Percentiles rank a stretch among this genome's conserved stretches.
These are phyloP conservation scores for Aulostomus chinensis DNA, from an alignment of 2,797 vertebrate genomes.

Conservation along the genomic window DNA sequence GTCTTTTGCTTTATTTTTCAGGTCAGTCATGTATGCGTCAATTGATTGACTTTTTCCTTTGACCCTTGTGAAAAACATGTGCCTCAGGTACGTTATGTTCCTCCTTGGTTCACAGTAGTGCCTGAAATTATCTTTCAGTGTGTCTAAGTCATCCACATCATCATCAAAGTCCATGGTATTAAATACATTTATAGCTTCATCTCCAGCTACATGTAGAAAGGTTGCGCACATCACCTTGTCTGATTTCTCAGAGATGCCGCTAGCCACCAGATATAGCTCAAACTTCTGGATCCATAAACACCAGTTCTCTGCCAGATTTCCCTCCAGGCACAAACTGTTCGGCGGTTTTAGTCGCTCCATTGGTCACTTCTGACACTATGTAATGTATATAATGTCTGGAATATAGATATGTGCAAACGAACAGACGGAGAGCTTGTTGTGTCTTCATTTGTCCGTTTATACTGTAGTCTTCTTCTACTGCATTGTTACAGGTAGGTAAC, in stretches of 20 bases:
- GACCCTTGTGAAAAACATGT: background rate
- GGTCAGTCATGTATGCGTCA: too few species aligned
- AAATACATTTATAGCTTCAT: background rate
- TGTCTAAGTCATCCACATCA: background rate
- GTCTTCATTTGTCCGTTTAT: too few species aligned
- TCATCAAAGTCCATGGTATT: background rate
- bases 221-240: background rate
- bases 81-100: background rate
- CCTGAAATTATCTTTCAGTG: background rate
- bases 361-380: background rate
- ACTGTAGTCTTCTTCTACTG: too few species aligned
- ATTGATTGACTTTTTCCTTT: background rate
- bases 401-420: too few species aligned
- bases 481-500: too few species aligned
- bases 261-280: background rate
- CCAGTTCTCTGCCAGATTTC: background rate
- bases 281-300: background rate
- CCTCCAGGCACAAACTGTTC: background rate
- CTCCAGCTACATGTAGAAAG: background rate
- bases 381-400: background rate
- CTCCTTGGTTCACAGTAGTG: background rate
- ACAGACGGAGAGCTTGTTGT: too few species aligned
- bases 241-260: background rate
- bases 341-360: background rate
- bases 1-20: too few species aligned